Conservation (phyloP, 2,888 invertebrate species). For the Drosophila buzzatii region DNA sequence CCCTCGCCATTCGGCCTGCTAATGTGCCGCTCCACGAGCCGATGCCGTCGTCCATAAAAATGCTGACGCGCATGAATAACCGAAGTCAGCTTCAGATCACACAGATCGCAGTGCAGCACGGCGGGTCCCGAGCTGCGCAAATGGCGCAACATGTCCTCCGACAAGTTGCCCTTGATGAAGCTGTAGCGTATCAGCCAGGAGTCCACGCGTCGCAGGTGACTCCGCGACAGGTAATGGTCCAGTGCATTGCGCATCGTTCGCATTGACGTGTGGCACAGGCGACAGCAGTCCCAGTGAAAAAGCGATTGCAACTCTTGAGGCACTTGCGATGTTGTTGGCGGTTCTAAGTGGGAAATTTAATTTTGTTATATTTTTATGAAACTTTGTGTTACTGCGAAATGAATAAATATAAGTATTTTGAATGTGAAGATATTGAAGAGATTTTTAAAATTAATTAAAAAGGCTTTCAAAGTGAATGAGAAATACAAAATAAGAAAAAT, state of each 20-base stretch:
- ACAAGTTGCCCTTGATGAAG: slow-evolving; percentile 22
- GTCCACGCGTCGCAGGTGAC: slow-evolving; percentile 59
- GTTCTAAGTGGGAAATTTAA: slow-evolving; percentile 13
- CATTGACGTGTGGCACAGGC: slow-evolving; percentile 56
- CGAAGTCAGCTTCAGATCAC: slow-evolving; percentile 68
- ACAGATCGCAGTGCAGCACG: slow-evolving; percentile 64
- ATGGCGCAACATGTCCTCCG: slow-evolving; percentile 39
- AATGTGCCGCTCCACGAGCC: slow-evolving; percentile 52
- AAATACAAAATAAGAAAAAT: too few relatives aligned
- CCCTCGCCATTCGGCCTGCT: slow-evolving; percentile 55
- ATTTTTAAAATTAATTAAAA: too few relatives aligned
- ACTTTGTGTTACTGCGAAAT: background rate
- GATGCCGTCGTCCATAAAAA: slow-evolving; percentile 67
- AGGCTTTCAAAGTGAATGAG: too few relatives aligned
- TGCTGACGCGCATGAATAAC: slow-evolving; percentile 64
- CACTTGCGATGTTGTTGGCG: slow-evolving; percentile 9
- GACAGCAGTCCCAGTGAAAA: slow-evolving; percentile 65
- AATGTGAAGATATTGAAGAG: too few relatives aligned
- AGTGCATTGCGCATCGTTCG: slow-evolving; percentile 58
- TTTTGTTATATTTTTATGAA: background rate
- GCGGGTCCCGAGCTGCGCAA: slow-evolving; percentile 41
- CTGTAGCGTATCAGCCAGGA: slow-evolving; percentile 55
- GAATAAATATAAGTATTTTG: too few relatives aligned
- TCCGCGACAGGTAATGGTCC: slow-evolving; percentile 63
- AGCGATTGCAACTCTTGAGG: slow-evolving; percentile 53